phyloP scores from a whole-genome alignment of 2,113 vertebrate genomes.

The Rhea americana region DNA sequence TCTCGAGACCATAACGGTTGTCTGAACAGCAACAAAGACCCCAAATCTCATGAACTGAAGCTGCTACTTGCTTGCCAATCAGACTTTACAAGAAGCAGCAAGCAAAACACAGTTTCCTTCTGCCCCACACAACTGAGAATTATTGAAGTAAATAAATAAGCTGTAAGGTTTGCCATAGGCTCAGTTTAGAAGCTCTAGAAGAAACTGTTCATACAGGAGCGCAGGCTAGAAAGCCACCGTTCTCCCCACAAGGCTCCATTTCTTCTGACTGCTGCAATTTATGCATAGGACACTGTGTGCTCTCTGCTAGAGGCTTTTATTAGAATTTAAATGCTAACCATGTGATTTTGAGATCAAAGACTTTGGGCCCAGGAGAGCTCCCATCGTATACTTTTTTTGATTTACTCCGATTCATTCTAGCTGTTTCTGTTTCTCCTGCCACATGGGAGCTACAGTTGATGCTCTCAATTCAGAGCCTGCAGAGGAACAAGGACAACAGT shows the following conservation, averaged over 20 bases:
- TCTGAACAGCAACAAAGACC: neutral
- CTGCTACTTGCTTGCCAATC: neutral
- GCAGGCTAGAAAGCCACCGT: neutral
- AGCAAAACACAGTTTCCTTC: neutral
- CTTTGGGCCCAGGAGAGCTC: neutral
- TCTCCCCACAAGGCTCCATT: neutral
- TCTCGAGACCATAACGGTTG: neutral
- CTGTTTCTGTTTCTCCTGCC: neutral
- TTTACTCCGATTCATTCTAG: neutral
- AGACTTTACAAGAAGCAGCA: neutral
- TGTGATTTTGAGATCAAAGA: neutral
- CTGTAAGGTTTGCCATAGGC: neutral
- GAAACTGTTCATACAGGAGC: neutral
- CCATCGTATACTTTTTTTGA: neutral
- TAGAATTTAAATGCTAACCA: neutral
- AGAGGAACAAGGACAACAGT: neutral
- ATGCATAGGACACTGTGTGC: neutral
- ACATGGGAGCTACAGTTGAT: neutral
- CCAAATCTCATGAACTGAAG: neutral
- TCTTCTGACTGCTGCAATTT: neutral
- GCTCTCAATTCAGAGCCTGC: neutral
- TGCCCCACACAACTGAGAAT: neutral
- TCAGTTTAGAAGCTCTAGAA: neutral
- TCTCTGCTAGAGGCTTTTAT: neutral
- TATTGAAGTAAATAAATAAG: conserved; percentile 45